Evolutionary conservation across 2,797 vertebrate species (phyloP), one percentile per base, ranked within the genome.

Genomic region (Spinibarbus caldwelli): DNA sequence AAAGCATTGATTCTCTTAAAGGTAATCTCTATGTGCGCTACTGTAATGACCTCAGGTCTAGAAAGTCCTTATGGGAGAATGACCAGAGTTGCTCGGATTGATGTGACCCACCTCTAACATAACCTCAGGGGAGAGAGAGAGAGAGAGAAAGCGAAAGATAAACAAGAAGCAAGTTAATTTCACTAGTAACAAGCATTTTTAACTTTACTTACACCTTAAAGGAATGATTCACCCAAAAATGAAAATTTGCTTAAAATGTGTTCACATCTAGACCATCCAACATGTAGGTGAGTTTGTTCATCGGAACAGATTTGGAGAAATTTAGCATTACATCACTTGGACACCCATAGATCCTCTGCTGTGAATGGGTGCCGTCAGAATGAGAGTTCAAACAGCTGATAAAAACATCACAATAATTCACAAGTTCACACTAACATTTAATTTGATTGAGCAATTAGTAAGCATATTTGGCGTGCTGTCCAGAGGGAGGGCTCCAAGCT

Each of bases 1-100:
- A 90, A 91, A 90, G 90, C 91, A 94, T 94, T 77, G 93, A 94
- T 95, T 95, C 94, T 89, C 92, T 94, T 92, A 92, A 92, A 92
- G 92, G 90, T 93, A 93, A 93, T 95, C 93, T 94, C 93, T 92
- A 91, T 92, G 86, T 93, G 92, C 90, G 90, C 89, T 92, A 91
- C 76, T 91, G 92, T 94, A 94, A 94, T 93, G 93, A 89, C 91
- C 90, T 91, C 90, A 92, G 41, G 66, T 80, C 38, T 59, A 49
- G 52, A 72, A 85, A 62, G 9, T 31, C 41, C 83, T 79, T 66
- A 79, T 78, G 76, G 83, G 66, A 79, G 38, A 85, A 38, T 80
- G 64, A 71, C 66, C 49, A 38, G 91, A 90, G 71, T 83, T 90
- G 90, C 90, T 90, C 89, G 88, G 90, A 89, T 93, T 87, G 89